Evolutionary conservation across 2,888 invertebrate genomes (phyloP), one percentile per base, ranked within the genome.

Genomic region (Neoscelio sp.): DNA sequence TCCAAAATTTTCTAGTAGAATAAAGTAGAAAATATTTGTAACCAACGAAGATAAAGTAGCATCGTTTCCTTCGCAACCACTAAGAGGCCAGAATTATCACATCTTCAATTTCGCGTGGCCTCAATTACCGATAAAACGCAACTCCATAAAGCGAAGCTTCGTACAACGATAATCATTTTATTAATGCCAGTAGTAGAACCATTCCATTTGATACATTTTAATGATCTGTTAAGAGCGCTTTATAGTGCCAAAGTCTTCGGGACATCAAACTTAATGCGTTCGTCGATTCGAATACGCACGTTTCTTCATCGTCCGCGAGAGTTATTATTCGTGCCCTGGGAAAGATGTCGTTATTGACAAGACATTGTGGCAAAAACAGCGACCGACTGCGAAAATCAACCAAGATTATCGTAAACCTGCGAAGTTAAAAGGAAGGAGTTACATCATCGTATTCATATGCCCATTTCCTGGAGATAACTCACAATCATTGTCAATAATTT

Each of bases 401-500:
- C 20, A 2, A 17, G 17, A 18, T 18, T 42, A 23, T 46, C 46
- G 20, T 35, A 52, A 52, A 33, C n/a, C 26, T 35, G 6, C 44
- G 40, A 56, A 65, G 42, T 52, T 76, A 76, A 68, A 68, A 62
- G 54, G 20, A 54, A 52, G 7, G 23, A 28, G 64, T 76, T 76
- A 56, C 76, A 48, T 68, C 54, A 68, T 56, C 23, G 17, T 33
- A 23, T 33, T 67, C 52, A 30, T 35, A 56, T 58, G 68, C 68
- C 48, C 42, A 68, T 76, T 68, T 76, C 76, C 68, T 64, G 48
- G 40, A 76, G 64, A 64, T 70, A 76, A 62, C 68, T 68, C 64
- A 52, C 64, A 68, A 76, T 76, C 68, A 76, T 70, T 62, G 76
- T 68, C 68, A 68, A 68, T 76, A 76, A 76, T 76, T 68, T 52